Conservation (phyloP, 2,797 vertebrate species). For the Chiloscyllium punctatum region DNA sequence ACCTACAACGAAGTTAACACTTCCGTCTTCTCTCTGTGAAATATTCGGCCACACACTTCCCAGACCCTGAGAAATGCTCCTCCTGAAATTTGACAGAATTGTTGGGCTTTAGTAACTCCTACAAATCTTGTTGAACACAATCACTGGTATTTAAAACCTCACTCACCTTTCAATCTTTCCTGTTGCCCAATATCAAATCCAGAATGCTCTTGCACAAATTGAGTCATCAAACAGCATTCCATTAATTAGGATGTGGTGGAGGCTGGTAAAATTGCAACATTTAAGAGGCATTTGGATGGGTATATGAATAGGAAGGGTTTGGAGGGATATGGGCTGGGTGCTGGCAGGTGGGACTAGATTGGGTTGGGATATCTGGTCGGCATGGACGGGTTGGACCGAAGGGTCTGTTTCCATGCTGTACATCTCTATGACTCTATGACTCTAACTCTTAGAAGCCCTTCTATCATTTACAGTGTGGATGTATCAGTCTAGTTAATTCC, state of each 20-base stretch:
- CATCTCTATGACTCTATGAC: no score
- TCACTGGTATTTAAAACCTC: not conserved
- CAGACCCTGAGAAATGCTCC: not conserved
- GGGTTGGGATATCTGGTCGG: no score
- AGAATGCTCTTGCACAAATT: not conserved
- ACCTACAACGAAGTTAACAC: not conserved
- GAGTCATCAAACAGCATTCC: not conserved
- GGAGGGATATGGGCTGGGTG: no score
- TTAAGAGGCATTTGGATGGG: no score
- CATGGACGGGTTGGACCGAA: no score
- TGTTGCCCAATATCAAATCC: not conserved
- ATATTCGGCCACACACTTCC: not conserved
- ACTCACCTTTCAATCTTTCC: not conserved
- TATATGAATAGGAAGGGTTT: no score
- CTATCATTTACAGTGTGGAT: not conserved
- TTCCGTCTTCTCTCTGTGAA: not conserved
- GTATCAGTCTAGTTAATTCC: not conserved
- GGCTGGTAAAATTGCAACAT: no score
- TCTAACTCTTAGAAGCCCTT: not conserved
- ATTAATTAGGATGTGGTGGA: no score
- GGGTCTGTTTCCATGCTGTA: no score
- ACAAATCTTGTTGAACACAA: not conserved
- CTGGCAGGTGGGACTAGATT: no score
- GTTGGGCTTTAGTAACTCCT: not conserved
- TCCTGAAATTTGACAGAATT: not conserved